phyloP scores from a whole-genome alignment of 2,797 vertebrate genomes.

The Coranthus polyacanthus region DNA sequence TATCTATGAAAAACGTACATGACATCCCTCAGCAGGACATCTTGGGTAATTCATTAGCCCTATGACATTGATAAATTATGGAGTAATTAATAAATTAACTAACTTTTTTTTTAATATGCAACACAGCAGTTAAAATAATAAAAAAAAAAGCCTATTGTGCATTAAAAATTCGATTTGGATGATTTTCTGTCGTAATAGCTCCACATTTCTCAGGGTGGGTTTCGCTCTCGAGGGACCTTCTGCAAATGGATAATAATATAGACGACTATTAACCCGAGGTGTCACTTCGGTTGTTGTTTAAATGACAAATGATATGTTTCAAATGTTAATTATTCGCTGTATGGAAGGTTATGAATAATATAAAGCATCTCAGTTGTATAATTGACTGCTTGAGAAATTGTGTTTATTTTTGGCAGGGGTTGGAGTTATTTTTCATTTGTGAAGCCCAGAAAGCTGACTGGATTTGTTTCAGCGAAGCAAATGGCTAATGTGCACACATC shows the following conservation, averaged over 20 bases:
- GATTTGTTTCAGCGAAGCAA: constrained; percentile 44
- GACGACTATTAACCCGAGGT: constrained; percentile 68
- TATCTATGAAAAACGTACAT: constrained; percentile 68
- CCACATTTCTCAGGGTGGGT: constrained; percentile 45
- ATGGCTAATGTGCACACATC: constrained; percentile 20
- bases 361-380: constrained; percentile 63
- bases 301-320: constrained; percentile 65
- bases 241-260: constrained; percentile 57
- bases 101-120: constrained; percentile 78
- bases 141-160: constrained; percentile 50
- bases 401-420: constrained; percentile 65
- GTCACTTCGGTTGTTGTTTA: constrained; percentile 62
- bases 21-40: constrained; percentile 73
- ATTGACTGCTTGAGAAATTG: constrained; percentile 70
- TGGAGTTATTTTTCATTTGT: constrained; percentile 53
- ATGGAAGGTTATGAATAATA: constrained; percentile 66
- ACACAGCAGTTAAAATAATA: constrained; percentile 66
- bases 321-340: constrained; percentile 67
- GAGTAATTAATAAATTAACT: constrained; percentile 79
- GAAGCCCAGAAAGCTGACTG: constrained; percentile 29
- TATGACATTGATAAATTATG: constrained; percentile 82
- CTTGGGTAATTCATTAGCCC: constrained; percentile 79
- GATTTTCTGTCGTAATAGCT: constrained; percentile 66
- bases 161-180: constrained; percentile 68
- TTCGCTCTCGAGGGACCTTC: constrained; percentile 59